Percentiles rank a stretch among this genome's conserved stretches.
These are phyloP conservation scores for Drepanosiphum platanoidis DNA, from an alignment of 2,888 invertebrate genomes.

Conservation along the genomic window DNA sequence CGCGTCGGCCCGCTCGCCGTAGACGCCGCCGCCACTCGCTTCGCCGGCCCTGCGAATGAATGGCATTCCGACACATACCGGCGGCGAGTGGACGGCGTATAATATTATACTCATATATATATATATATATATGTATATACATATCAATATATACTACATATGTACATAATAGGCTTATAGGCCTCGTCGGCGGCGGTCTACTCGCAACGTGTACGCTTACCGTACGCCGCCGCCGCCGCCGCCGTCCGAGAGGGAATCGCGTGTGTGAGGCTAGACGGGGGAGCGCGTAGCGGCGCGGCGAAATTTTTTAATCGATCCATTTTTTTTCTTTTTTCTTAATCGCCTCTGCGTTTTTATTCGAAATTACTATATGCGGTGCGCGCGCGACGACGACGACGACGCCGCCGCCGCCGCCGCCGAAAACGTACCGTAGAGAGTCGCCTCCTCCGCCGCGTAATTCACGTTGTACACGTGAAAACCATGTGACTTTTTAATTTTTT, in stretches of 20 bases:
- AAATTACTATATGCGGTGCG: not conserved
- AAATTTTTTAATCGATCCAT: too few species aligned
- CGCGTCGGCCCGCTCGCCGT: not conserved
- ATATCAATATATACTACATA: not conserved
- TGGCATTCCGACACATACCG: conserved; percentile 43
- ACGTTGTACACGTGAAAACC: conserved; percentile 28
- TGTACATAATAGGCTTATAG: conserved; percentile 12
- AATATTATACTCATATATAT: not conserved
- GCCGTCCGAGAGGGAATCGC: conserved; percentile 19
- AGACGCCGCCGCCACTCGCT: conserved; percentile 19
- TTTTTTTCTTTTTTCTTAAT: too few species aligned
- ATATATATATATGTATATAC: not conserved
- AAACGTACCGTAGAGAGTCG: not conserved
- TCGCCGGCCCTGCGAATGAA: conserved; percentile 54
- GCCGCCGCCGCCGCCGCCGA: conserved; percentile 21
- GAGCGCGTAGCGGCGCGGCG: conserved; percentile 12
- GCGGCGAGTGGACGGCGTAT: conserved; percentile 7
- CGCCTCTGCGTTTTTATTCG: too few species aligned
- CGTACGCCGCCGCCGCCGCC: not conserved
- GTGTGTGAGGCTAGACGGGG: too few species aligned
- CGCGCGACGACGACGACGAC: not conserved
- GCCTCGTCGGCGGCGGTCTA: not conserved
- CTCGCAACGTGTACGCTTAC: not conserved
- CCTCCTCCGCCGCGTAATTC: not conserved
- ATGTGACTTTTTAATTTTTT: conserved; percentile 24